These are phyloP conservation scores for Diphyllodes magnificus DNA, from an alignment of 2,113 vertebrate species.

Conservation along the genomic window DNA sequence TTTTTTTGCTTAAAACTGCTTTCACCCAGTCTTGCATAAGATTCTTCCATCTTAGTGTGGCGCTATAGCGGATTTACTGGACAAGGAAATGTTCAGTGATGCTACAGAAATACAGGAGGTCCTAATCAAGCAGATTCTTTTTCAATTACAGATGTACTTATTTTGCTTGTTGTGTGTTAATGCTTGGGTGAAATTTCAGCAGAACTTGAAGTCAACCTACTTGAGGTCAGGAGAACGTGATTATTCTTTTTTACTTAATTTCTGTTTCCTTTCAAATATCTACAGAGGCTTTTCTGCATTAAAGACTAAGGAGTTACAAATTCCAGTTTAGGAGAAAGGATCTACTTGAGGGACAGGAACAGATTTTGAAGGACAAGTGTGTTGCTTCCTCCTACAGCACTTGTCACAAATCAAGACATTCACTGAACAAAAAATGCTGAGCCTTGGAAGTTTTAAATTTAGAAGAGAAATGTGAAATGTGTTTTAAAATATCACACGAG, in stretches of 20 bases:
- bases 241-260: background rate
- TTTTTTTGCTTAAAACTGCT: background rate
- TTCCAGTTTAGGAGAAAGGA: background rate
- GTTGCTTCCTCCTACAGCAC: background rate
- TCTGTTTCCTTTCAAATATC: background rate
- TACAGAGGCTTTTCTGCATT: background rate
- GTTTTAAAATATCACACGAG: background rate
- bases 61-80: background rate
- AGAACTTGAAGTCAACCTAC: background rate
- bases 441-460: background rate
- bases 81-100: background rate
- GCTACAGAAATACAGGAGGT: background rate
- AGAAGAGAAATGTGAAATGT: background rate
- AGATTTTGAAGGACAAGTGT: background rate
- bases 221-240: background rate
- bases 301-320: background rate
- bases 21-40: background rate
- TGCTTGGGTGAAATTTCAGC: background rate
- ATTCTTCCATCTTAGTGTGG: background rate
- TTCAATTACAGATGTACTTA: background rate
- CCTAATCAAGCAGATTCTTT: background rate
- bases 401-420: slow-evolving; percentile 5
- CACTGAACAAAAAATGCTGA: background rate
- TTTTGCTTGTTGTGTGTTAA: background rate
- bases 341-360: background rate